Percentiles rank a stretch among this genome's conserved stretches.
Conservation (phyloP, 2,888 invertebrate species). For the Apamea crenata region DNA sequence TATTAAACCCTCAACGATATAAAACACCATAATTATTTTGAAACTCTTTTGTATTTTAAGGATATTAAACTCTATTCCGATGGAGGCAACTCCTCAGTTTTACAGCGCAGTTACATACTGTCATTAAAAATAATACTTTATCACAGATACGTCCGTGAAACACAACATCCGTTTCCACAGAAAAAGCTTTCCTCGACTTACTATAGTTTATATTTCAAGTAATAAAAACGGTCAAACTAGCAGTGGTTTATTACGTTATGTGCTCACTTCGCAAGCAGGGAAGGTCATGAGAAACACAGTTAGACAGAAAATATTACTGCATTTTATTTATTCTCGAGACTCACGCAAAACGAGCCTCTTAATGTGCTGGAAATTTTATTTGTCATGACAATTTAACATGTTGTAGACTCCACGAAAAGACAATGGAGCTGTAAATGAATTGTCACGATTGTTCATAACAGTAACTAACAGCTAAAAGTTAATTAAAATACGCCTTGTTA, state of each 20-base stretch:
- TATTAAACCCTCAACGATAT: not conserved
- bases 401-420: constrained; percentile 49
- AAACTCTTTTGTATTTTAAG: not conserved
- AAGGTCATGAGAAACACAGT: constrained; percentile 62
- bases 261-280: constrained; percentile 38
- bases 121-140: not conserved
- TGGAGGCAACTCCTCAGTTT: not conserved
- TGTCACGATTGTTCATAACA: constrained; percentile 56
- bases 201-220: constrained; percentile 8
- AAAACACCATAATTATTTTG: too few relatives aligned
- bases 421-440: constrained; percentile 54
- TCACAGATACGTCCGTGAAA: constrained; percentile 1
- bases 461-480: constrained; percentile 49
- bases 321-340: constrained; percentile 51
- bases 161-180: not conserved
- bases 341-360: constrained; percentile 38
- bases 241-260: constrained; percentile 45
- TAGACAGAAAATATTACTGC: constrained; percentile 40
- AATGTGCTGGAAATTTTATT: constrained; percentile 51
- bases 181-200: constrained; percentile 4
- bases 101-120: not conserved
- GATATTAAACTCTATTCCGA: not conserved
- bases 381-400: constrained; percentile 48
- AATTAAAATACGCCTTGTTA: constrained; percentile 61
- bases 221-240: constrained; percentile 33